Base-by-base conservation (phyloP, 2,888 invertebrate species). In the Criorhina ranunculi region DNA sequence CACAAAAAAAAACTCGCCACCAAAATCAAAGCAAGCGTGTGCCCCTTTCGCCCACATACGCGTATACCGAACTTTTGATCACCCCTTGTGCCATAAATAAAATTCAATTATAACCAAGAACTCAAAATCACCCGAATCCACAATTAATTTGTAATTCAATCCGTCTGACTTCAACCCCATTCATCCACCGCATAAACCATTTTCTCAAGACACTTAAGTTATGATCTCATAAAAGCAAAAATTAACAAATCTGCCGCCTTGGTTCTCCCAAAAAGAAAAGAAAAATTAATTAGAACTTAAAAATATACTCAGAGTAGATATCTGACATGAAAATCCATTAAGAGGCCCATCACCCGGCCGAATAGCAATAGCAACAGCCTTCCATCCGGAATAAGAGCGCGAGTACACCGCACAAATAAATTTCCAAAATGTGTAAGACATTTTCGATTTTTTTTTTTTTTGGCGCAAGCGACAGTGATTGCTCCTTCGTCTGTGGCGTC, bases 241-340 rank as follows among this genome's bases (percentile, higher is more conserved):
- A 69, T 75, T 75, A 62, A 67, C 73, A 64, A 67, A 57, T 51
- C 12, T 11, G 46, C 59, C 31, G 33, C n/a, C 3, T 1, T 7
- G 5, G 8, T 35, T 9, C 17, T 24, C 69, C 67, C 62, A 53
- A 66, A 66, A 69, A 44, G 66, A 80, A 37, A 51, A 46, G 37
- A 55, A 70, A 66, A 85, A 80, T 80, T 85, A 85, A 86, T 86
- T 78, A 85, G 73, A 86, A 78, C 85, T 86, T 81, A 79, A 81
- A 77, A 86, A 86, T 78, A 86, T 46, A 66, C 73, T 67, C 33
- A 62, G 44, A n/a, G n/a, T n/a, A n/a, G n/a, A n/a, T 40, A 55
- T 77, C 85, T 75, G 80, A 81, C 76, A 85, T 76, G 76, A 72
- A 75, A 78, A 86, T 81, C 78, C 81, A 81, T 75, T 87, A 81